Percentiles rank a stretch among this genome's conserved stretches.
phyloP scores from a whole-genome alignment of 2,888 invertebrate genomes.

The Alentia gelatinosa region DNA sequence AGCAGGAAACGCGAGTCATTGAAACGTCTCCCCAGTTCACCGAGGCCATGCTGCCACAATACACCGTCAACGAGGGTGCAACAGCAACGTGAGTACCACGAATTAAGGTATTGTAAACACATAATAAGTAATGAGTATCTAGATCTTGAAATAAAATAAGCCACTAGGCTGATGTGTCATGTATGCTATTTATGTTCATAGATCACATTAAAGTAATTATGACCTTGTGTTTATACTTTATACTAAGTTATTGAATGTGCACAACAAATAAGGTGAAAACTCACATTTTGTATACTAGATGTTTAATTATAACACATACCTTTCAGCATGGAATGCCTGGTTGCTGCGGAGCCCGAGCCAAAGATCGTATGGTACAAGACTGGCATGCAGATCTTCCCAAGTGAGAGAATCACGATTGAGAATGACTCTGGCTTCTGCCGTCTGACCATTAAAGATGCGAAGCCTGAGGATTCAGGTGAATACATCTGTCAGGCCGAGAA shows the following conservation, averaged over 20 bases:
- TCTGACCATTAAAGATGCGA: constrained; percentile 72
- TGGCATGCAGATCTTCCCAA: constrained; percentile 85
- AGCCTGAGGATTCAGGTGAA: constrained; percentile 88
- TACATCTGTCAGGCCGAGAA: constrained; percentile 85
- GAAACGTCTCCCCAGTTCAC: constrained; percentile 77
- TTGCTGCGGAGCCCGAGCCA: constrained; percentile 76
- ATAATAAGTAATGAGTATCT: no score
- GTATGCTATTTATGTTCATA: no score
- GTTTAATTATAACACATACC: background rate
- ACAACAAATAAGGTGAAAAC: no score
- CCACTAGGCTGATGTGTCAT: no score
- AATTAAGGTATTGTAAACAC: no score
- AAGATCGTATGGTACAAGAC: constrained; percentile 82
- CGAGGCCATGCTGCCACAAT: constrained; percentile 84
- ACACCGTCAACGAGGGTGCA: constrained; percentile 75
- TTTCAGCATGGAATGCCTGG: constrained; percentile 71
- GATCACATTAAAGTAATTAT: no score
- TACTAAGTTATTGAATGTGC: no score
- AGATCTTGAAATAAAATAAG: no score
- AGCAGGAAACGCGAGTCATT: constrained; percentile 67
- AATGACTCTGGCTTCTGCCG: constrained; percentile 68
- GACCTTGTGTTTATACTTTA: no score
- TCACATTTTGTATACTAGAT: no score
- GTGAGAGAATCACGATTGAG: constrained; percentile 70
- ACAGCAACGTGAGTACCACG: constrained; percentile 76